Conservation (phyloP, 2,888 invertebrate genomes). For the Diarsia dahlii region DNA sequence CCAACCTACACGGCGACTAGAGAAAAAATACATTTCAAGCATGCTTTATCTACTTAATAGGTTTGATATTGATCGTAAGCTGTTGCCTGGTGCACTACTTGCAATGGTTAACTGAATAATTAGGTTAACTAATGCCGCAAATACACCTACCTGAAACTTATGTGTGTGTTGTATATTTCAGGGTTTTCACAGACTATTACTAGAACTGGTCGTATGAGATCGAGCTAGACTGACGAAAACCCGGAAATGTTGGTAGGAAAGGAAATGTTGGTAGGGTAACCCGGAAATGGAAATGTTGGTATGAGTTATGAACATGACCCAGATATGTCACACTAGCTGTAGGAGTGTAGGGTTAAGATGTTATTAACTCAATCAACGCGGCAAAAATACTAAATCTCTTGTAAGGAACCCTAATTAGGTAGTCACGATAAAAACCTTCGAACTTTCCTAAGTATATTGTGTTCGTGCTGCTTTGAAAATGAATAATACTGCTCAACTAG, state of each 20-base stretch:
- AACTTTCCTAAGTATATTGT: neutral
- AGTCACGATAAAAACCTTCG: slow-evolving; percentile 15
- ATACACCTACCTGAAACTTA: neutral
- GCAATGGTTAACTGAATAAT: neutral
- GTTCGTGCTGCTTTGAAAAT: neutral
- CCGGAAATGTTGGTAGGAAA: too few relatives aligned
- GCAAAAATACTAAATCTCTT: neutral
- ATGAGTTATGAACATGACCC: neutral
- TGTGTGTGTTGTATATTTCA: neutral
- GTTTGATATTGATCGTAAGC: slow-evolving; percentile 18
- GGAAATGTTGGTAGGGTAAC: too few relatives aligned
- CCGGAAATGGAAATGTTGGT: too few relatives aligned
- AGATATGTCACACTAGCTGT: neutral
- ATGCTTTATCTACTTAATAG: neutral
- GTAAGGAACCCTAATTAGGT: neutral
- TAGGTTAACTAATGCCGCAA: neutral
- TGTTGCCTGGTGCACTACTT: neutral
- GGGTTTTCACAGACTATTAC: neutral
- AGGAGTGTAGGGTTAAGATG: neutral
- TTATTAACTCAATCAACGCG: neutral
- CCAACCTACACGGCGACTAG: neutral
- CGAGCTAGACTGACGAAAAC: too few relatives aligned
- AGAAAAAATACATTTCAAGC: neutral
- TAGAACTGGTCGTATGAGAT: neutral
- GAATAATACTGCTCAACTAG: neutral